Evolutionary conservation across 2,113 vertebrate genomes (phyloP), one percentile per base, ranked within the genome.

Genomic region (Rousettus leschenaultii): DNA sequence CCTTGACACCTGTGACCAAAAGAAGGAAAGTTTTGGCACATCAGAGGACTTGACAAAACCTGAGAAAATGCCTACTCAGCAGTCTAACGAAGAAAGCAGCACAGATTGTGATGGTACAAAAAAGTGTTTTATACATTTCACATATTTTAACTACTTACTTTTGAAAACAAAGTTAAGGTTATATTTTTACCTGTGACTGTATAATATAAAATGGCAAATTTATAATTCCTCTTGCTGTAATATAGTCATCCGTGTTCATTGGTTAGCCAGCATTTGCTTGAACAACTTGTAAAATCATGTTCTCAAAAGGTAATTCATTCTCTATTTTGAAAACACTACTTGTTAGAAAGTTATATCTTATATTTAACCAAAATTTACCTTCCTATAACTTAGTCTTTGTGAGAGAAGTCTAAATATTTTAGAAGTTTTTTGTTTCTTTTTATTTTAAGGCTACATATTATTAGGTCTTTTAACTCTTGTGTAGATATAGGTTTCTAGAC

Each of bases 61-160:
- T 1, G 92, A 86, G 89, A 61, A 70, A 43, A 70, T 2, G 59
- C 40, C 89, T 19, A 0, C 63, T 0, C 0, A 7, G 2, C 94
- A 45, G 28, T 88, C 79, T 4, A 7, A 8, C 61, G 33, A 28
- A 74, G 89, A n/a, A 24, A 28, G 92, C 12, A 26, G 22, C 10
- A 63, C 1, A 0, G 88, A 88, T n/a, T 87, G 38, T 45, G 68
- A 98, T 26, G 98, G 98, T 98, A 97, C 19, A 2, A 0, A 2
- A 43, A 48, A 48, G 7, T 0, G 0, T 5, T 87, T 43, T n/a
- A 78, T 5, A 55, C 24, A 66, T 53, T 24, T n/a, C 51, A 33
- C 5, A 7, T 53, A 22, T 5, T 45, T 90, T 24, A 59, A 35
- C 10, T 3, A 26, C 10, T 86, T 83, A 48, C 43, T 48, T 92